Evolutionary conservation across 2,113 vertebrate species (phyloP), one percentile per base, ranked within the genome.

Genomic region (Poeciliopsis prolifica): DNA sequence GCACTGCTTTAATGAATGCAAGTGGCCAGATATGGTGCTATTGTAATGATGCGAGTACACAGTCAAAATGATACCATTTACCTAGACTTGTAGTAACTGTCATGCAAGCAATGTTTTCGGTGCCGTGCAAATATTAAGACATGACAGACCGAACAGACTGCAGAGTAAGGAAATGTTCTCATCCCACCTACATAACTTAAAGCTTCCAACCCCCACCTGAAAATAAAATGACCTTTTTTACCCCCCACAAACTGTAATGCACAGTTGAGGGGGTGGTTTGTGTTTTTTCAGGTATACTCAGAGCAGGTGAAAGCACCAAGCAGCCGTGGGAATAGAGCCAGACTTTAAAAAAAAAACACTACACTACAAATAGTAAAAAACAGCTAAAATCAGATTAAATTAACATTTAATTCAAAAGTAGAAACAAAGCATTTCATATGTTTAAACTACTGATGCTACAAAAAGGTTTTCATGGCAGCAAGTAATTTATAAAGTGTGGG

Each of bases 131-230:
- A 42, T 29, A 63, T 68, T 37, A 42, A 30, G 68, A 71, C 31
- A 28, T 31, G 26, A 66, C 44, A 31, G 26, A 73, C 29, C 67
- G 64, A 77, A 13, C 22, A 85, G 44, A 84, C 69, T 66, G 83
- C 69, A 76, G 44, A 82, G 79, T 75, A 81, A 87, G 85, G 77
- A 86, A 80, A 82, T 81, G 72, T 77, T 81, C 74, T 70, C 29
- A 84, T 72, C 29, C 74, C 63, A 22, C 71, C 77, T 78, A 72
- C 71, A 75, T 73, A 80, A 6, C 60, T 29, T 78, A 70, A 78
- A 68, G 51, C 77, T 61, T 31, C 30, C 11, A 26, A 68, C 42
- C 68, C 22, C 29, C 29, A 73, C 54, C 73, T 68, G 37, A 83
- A 26, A 1, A 58, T 66, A 13, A n/a, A 9, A 28, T 64, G n/a